Conservation (phyloP, 2,113 vertebrate species). For the Cyprinodon tularosa region DNA sequence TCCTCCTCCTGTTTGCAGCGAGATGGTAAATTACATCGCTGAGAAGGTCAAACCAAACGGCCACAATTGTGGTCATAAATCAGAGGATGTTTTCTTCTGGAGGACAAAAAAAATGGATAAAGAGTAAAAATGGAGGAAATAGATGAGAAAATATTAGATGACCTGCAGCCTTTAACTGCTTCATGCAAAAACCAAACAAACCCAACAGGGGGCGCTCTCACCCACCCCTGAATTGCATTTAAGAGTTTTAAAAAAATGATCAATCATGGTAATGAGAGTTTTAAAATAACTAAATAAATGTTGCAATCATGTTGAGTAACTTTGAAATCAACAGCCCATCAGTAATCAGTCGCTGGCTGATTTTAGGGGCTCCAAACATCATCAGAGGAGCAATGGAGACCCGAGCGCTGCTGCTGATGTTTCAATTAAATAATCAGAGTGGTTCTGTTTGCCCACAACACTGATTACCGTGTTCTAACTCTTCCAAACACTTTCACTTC, state of each 20-base stretch:
- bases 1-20: background rate
- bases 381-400: background rate
- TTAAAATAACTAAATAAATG: conserved; percentile 4
- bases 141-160: conserved; percentile 15
- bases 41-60: conserved; percentile 24
- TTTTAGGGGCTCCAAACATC: background rate
- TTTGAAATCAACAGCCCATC: conserved; percentile 27
- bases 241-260: background rate
- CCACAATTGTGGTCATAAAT: conserved; percentile 3
- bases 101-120: background rate
- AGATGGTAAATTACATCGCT: conserved; percentile 23
- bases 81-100: conserved; percentile 5
- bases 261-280: background rate
- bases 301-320: conserved; percentile 8
- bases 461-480: background rate
- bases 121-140: background rate
- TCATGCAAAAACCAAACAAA: background rate
- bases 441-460: conserved; percentile 1
- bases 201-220: conserved; percentile 9
- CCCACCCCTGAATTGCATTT: background rate
- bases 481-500: background rate
- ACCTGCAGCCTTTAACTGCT: conserved; percentile 13
- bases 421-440: background rate
- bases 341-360: conserved; percentile 6
- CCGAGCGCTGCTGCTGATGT: background rate